Evolutionary conservation across 2,113 vertebrate species (phyloP).

Genomic region (Clarias macrocephalus): DNA sequence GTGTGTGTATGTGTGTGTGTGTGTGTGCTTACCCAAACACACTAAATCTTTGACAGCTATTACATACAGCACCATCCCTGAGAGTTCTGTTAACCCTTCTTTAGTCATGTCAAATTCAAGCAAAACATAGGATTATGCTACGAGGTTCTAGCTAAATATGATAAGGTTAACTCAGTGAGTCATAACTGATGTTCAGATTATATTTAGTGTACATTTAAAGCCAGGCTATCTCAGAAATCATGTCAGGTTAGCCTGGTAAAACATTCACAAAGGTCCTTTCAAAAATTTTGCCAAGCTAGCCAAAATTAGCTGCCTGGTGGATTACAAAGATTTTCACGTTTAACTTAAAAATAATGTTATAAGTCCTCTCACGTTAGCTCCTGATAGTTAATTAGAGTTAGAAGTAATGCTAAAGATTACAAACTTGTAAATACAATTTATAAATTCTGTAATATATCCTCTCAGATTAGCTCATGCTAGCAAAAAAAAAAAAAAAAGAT

Average conservation of each 20-base stretch:
- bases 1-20: background rate
- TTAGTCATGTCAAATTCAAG: background rate
- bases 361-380: background rate
- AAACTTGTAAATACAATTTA: background rate
- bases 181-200: background rate
- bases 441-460: background rate
- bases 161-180: background rate
- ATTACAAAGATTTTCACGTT: background rate
- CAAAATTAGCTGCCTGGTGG: no score
- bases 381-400: background rate
- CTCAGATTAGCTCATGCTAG: background rate
- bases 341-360: background rate
- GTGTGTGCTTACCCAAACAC: slow-evolving; percentile 7
- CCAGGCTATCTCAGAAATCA: background rate
- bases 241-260: background rate
- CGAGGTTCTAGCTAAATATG: background rate
- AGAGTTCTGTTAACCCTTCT: background rate
- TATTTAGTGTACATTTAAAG: background rate
- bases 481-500: background rate
- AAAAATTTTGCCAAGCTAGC: no score
- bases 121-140: background rate
- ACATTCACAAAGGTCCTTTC: background rate
- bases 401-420: background rate
- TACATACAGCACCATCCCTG: background rate
- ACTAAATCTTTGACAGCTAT: background rate